A percentile compares a stretch with the other conserved stretches of the same genome.
These are phyloP conservation scores for Lagorchestes hirsutus DNA, from an alignment of 2,797 vertebrate species.

Conservation along the genomic window DNA sequence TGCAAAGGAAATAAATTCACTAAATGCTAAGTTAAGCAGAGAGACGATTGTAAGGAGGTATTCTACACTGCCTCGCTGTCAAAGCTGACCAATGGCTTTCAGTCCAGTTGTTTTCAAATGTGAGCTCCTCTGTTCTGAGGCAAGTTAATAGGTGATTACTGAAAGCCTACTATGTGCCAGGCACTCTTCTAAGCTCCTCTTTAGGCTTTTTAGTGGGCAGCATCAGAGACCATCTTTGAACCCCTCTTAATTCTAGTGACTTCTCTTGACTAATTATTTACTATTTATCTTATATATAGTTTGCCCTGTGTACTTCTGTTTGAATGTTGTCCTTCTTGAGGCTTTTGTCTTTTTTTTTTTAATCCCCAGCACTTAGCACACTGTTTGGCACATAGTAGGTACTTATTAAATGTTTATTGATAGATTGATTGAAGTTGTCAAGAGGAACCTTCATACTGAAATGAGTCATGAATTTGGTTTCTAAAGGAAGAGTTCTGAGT, in stretches of 20 bases:
- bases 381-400: background rate
- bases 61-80: constrained; percentile 41
- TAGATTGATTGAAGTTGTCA: background rate
- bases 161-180: background rate
- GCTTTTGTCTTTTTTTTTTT: background rate
- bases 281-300: background rate
- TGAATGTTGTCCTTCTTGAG: background rate
- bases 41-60: constrained; percentile 28
- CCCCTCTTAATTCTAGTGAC: background rate
- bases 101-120: background rate
- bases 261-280: background rate
- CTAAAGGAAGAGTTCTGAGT: constrained; percentile 34
- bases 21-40: constrained; percentile 65
- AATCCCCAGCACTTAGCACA: background rate
- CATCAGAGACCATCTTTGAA: background rate
- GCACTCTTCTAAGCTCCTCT: constrained; percentile 29
- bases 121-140: background rate
- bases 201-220: constrained; percentile 10
- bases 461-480: background rate
- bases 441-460: background rate
- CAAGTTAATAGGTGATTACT: background rate
- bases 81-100: background rate
- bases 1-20: constrained; percentile 38
- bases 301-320: background rate
- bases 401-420: background rate